Percentiles rank a stretch among this genome's conserved stretches.
Evolutionary conservation across 1,140 invertebrate genomes (phyloP).

Genomic region (Gryon sp.): DNA sequence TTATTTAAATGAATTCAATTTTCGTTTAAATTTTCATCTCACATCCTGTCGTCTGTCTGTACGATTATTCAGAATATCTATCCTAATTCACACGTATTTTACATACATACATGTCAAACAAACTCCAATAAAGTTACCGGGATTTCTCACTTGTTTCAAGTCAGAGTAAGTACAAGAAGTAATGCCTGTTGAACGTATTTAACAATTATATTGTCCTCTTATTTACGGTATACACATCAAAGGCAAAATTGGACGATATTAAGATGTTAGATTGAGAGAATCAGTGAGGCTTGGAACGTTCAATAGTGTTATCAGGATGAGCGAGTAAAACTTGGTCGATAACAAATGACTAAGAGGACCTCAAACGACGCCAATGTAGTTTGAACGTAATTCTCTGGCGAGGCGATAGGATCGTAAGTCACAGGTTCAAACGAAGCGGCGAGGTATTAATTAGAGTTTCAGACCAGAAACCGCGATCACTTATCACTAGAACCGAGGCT

Average conservation of each 20-base stretch:
- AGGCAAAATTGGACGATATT: conserved; percentile 36
- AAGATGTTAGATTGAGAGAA: conserved; percentile 58
- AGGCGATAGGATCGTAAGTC: conserved; percentile 77
- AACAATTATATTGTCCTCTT: background rate
- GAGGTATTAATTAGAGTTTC: conserved; percentile 80
- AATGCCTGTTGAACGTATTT: no score
- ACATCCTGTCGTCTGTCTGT: no score
- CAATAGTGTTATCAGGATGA: conserved; percentile 49
- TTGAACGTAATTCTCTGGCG: conserved; percentile 72
- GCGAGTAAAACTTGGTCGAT: conserved; percentile 67
- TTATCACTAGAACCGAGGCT: conserved; percentile 74
- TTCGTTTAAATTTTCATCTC: no score
- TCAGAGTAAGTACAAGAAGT: no score
- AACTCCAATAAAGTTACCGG: no score
- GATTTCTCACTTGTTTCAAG: no score
- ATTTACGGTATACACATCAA: conserved; percentile 16
- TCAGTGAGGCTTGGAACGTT: conserved; percentile 38
- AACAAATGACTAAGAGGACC: conserved; percentile 72
- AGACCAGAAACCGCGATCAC: conserved; percentile 75
- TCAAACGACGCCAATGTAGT: conserved; percentile 69
- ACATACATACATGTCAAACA: no score
- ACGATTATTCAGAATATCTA: no score
- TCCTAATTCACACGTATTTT: no score
- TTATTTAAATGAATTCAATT: no score
- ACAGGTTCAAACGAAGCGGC: conserved; percentile 77